Conservation (phyloP, 2,888 invertebrate species). For the Apodemia hepburni region DNA sequence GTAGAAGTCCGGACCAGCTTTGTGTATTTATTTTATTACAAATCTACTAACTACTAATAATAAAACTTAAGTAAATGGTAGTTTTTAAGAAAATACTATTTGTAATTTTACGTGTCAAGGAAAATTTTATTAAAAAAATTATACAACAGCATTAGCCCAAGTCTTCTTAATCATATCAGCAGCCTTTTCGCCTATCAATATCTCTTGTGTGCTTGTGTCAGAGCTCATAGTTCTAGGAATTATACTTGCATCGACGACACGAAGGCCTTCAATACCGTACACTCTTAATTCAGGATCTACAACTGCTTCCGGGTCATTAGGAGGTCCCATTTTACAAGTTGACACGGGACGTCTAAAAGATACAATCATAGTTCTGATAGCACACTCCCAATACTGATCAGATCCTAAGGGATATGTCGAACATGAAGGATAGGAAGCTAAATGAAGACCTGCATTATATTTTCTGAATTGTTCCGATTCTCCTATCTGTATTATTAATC, state of each 20-base stretch:
- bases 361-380: conserved; percentile 78
- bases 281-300: conserved; percentile 83
- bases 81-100: too few species aligned
- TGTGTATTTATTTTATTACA: too few species aligned
- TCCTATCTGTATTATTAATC: conserved; percentile 79
- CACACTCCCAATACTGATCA: conserved; percentile 87
- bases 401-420: conserved; percentile 65
- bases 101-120: too few species aligned
- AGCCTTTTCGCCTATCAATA: conserved; percentile 88
- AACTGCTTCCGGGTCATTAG: conserved; percentile 80
- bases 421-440: conserved; percentile 78
- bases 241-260: conserved; percentile 86
- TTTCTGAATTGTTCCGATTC: conserved; percentile 80
- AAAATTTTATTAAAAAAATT: conserved; percentile 7
- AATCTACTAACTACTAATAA: too few species aligned
- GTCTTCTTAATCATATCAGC: conserved; percentile 83
- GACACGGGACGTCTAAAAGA: conserved; percentile 81
- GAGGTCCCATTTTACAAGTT: conserved; percentile 87
- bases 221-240: conserved; percentile 82
- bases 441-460: conserved; percentile 74
- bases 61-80: too few species aligned
- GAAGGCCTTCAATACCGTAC: conserved; percentile 80
- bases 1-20: too few species aligned
- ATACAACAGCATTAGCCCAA: conserved; percentile 61
- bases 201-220: conserved; percentile 83